Conservation (phyloP, 2,888 invertebrate genomes). For the Synergus umbraculus region DNA sequence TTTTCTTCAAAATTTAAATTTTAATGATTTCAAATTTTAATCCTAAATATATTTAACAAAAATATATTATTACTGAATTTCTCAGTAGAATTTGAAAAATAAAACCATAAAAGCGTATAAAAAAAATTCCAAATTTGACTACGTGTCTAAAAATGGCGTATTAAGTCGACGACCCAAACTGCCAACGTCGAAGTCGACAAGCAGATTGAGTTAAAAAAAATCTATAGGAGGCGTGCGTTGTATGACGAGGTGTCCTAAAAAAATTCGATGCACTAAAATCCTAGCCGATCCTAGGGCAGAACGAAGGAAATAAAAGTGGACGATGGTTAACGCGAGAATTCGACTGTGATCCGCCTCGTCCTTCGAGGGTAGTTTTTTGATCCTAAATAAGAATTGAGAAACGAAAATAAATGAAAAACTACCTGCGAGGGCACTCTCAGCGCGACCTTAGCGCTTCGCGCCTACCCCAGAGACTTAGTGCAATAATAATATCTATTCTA, state of each 20-base stretch:
- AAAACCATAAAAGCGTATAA: too few relatives aligned
- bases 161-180: neutral
- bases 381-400: neutral
- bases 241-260: slow-evolving; percentile 37
- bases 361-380: slow-evolving; percentile 21
- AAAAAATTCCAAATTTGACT: neutral
- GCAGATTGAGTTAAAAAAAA: slow-evolving; percentile 7
- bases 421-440: slow-evolving; percentile 45
- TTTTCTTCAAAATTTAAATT: neutral
- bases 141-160: slow-evolving; percentile 4
- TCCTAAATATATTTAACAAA: too few relatives aligned
- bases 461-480: slow-evolving; percentile 57
- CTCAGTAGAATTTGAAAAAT: too few relatives aligned
- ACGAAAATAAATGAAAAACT: slow-evolving; percentile 35
- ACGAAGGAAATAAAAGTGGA: slow-evolving; percentile 26
- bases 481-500: slow-evolving; percentile 55
- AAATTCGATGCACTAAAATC: slow-evolving; percentile 33
- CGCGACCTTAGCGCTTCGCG: slow-evolving; percentile 54
- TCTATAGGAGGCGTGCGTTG: neutral
- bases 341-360: slow-evolving; percentile 64
- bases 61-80: too few relatives aligned
- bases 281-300: neutral
- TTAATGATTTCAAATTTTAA: too few relatives aligned
- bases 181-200: slow-evolving; percentile 2
- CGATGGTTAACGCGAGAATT: slow-evolving; percentile 56